Percentiles rank a stretch among this genome's conserved stretches.
phyloP scores from a whole-genome alignment of 2,888 invertebrate species.

The Synergus japonicus region DNA sequence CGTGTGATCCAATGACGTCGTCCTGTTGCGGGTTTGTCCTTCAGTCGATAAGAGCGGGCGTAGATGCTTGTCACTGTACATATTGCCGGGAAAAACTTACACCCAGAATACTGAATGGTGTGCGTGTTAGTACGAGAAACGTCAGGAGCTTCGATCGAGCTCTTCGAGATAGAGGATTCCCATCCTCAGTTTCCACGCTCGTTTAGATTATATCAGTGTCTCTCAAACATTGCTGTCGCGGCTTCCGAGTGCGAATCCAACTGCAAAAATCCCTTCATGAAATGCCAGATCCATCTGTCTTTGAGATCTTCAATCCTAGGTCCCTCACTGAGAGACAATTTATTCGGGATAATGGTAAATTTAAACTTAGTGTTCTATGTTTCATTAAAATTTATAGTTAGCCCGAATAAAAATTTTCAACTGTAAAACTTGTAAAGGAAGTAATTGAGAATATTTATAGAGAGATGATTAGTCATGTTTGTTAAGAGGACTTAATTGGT shows the following conservation, averaged over 20 bases:
- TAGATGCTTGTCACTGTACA: slow-evolving; percentile 50
- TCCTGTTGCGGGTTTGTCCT: slow-evolving; percentile 53
- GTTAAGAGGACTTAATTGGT: slow-evolving; percentile 32
- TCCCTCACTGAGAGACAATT: neutral
- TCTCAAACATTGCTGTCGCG: slow-evolving; percentile 33
- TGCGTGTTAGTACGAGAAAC: slow-evolving; percentile 35
- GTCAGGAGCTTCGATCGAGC: slow-evolving; percentile 28
- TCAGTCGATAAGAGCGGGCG: slow-evolving; percentile 53
- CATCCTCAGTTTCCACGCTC: slow-evolving; percentile 35
- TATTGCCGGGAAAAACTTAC: slow-evolving; percentile 12
- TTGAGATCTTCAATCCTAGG: slow-evolving; percentile 12
- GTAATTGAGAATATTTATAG: neutral
- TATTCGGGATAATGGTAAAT: too few relatives aligned
- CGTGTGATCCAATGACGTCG: slow-evolving; percentile 55
- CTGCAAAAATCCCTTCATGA: slow-evolving; percentile 34
- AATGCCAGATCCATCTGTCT: slow-evolving; percentile 21
- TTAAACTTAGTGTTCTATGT: too few relatives aligned
- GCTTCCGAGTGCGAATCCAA: slow-evolving; percentile 27
- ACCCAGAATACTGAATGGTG: slow-evolving; percentile 21
- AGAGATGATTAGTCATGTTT: slow-evolving; percentile 25
- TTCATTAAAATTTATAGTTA: too few relatives aligned
- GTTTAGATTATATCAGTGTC: slow-evolving; percentile 39
- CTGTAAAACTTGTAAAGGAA: neutral
- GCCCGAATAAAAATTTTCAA: neutral
- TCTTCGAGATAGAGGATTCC: slow-evolving; percentile 34